Evolutionary conservation across 2,113 vertebrate species (phyloP), one percentile per base, ranked within the genome.

Genomic region (Phalacrocorax pelagicus): DNA sequence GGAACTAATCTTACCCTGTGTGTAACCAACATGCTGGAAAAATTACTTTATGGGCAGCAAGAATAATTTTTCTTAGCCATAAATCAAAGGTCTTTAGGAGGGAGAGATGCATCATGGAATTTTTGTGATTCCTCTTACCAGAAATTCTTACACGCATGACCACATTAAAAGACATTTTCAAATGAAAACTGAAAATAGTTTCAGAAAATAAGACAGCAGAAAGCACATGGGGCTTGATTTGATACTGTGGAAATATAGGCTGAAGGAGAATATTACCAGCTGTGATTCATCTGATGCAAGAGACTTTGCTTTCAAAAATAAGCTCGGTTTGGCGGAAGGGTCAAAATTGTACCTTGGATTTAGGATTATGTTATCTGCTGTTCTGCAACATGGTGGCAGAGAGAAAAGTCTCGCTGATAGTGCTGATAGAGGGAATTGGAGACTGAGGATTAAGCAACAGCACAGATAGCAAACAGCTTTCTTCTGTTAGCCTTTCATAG

Each of bases 351-450:
- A 95, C 81, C 92, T 94, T 65, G 96, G 95, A 96, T 97, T 97
- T 97, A 95, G 96, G 97, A 97, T 97, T 97, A 96, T 57, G 97
- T 97, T 97, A 97, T 97, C 97, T 94, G 65, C 94, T 84, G 88
- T 49, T 95, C 88, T 96, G 97, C 96, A 96, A 96, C 96, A 95
- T 74, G 97, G 96, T 95, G 89, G 92, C 87, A 86, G 94, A 94
- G 94, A 97, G 96, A 91, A 96, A 94, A 95, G 93, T 85, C 93
- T 91, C 13, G 1, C 81, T 92, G 94, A 97, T 94, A 80, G 72
- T 20, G 54, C 88, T 61, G 96, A 97, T 97, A 97, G 83, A 0
- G 0, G 86, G 96, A 95, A 96, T 95, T 96, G 96, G 88, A 97
- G 96, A 92, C 90, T 46, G 83, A 84, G 96, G 95, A 97, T 97